Base-by-base conservation (phyloP, 2,888 invertebrate species). In the Drosophila kambysellisi region DNA sequence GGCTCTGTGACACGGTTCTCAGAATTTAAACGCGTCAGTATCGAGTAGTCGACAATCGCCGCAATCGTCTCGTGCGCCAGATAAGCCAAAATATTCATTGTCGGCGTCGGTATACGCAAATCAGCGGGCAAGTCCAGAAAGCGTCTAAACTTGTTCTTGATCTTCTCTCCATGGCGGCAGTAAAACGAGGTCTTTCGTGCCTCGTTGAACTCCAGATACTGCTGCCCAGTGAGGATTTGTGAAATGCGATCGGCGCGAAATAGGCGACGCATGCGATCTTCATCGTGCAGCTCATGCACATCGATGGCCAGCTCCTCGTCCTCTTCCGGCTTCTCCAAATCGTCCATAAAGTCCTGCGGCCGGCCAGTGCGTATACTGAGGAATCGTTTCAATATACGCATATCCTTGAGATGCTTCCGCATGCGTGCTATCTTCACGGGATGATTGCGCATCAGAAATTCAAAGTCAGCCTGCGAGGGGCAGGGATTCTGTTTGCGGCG, bases 21-120 rank as follows among this genome's bases (percentile, higher is more conserved):
- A 48, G 95, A 95, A 91, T 98, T 98, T 86, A 97, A 95, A 52
- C 97, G 94, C 2, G 98, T 96, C 56, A 98, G 92, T 74, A 98
- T 95, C 0, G 97, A 96, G 82, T 96, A 95, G 93, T 98, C 98
- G 3, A 97, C 96, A 67, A 98, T 95, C 91, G 97, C 96, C 0
- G 98, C 98, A 9, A 98, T 96, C 0, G 97, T 97, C 94, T 98
- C 98, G 92, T 97, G 97, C 0, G 98, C 97, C 79, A 98, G 94
- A 91, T 98, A 98, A 54, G 96, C 95, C 74, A 98, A 92, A 4
- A 98, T 96, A 90, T 97, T 96, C 83, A 97, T 94, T 0, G 96
- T 97, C 57, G 95, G 94, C 25, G 94, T 93, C 0, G 95, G 94
- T 57, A 96, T 94, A 51, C 94, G 95, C 29, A 95, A 91, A 76